Evolutionary conservation across 2,113 vertebrate genomes (phyloP).

Genomic region (Pseudorasbora parva): DNA sequence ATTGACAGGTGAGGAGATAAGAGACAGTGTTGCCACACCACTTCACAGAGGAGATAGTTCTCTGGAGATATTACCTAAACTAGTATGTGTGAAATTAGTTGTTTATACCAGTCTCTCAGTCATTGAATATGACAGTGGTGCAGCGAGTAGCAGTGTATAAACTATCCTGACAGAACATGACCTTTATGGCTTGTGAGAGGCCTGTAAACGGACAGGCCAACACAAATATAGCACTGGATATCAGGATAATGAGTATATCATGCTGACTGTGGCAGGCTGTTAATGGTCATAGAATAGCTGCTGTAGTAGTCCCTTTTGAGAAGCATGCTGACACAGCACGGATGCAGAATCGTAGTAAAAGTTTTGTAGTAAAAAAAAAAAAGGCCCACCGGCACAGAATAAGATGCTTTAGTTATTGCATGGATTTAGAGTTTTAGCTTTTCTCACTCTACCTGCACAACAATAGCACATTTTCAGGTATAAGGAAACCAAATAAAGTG

Average conservation of each 20-base stretch:
- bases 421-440: conserved; percentile 36
- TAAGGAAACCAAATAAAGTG: not conserved
- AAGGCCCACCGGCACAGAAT: conserved; percentile 11
- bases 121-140: not conserved
- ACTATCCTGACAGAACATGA: not conserved
- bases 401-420: conserved; percentile 52
- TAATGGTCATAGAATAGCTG: conserved; percentile 41
- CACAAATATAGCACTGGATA: not conserved
- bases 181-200: not conserved
- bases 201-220: not conserved
- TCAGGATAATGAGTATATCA: not conserved
- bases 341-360: conserved; percentile 11
- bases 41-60: not conserved
- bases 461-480: not conserved
- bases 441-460: not conserved
- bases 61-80: conserved; percentile 6
- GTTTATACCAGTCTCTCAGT: conserved; percentile 16
- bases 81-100: conserved; percentile 34
- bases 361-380: not conserved
- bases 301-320: conserved; percentile 27
- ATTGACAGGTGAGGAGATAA: conserved; percentile 3
- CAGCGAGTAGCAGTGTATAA: conserved; percentile 2
- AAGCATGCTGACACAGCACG: conserved; percentile 34
- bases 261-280: conserved; percentile 17
- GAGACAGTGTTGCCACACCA: conserved; percentile 24